phyloP scores from a whole-genome alignment of 2,888 invertebrate species.

The Hedychridium roseum region DNA sequence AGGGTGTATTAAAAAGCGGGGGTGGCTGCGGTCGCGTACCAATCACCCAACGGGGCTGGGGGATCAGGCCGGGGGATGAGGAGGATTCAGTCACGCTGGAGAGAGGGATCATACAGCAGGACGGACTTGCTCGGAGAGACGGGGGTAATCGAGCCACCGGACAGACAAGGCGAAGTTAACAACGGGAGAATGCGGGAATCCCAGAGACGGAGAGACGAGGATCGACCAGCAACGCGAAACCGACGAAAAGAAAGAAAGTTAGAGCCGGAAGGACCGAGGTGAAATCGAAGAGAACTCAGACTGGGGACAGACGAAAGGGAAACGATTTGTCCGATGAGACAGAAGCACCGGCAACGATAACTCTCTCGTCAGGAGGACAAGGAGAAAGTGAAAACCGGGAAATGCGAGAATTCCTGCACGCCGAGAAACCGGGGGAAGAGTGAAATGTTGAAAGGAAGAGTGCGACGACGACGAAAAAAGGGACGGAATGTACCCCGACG shows the following conservation, averaged over 20 bases:
- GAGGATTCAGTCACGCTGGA: constrained; percentile 34
- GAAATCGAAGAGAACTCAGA: too few relatives aligned
- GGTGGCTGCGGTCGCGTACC: constrained; percentile 60
- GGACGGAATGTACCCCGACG: constrained; percentile 8
- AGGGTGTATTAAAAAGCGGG: constrained; percentile 61
- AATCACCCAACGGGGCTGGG: constrained; percentile 54
- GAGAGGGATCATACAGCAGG: constrained; percentile 44
- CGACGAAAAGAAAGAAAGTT: neutral
- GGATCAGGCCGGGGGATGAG: constrained; percentile 21
- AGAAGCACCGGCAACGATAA: too few relatives aligned
- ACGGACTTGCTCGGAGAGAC: neutral
- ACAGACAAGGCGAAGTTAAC: constrained; percentile 2
- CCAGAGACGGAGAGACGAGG: constrained; percentile 17
- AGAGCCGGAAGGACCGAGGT: too few relatives aligned
- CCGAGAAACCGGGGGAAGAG: neutral
- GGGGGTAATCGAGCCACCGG: neutral
- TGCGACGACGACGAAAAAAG: neutral
- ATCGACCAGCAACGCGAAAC: too few relatives aligned
- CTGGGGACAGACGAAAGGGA: too few relatives aligned
- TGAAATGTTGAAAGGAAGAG: neutral
- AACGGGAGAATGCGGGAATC: constrained; percentile 23
- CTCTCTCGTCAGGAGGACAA: too few relatives aligned
- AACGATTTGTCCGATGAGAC: too few relatives aligned
- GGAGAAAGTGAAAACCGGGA: too few relatives aligned
- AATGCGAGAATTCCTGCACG: too few relatives aligned